A percentile compares a stretch with the other conserved stretches of the same genome.
Conservation (phyloP, 2,113 vertebrate species). For the Carettochelys insculpta region DNA sequence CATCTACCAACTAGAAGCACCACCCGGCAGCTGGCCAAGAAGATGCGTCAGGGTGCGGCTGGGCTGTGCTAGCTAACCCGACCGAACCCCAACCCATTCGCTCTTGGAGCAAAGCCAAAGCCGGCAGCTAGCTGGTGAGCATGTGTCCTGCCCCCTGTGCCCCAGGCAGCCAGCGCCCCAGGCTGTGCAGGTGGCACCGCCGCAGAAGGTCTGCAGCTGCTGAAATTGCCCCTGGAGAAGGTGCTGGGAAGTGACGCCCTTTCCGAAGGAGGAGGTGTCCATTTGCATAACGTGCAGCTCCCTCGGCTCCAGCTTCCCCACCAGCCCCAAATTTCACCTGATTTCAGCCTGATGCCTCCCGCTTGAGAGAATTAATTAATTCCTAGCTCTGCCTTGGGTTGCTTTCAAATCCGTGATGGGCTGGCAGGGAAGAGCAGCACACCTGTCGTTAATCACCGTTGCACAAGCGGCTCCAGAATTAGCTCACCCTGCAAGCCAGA, state of each 20-base stretch:
- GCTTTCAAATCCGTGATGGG: constrained; percentile 59
- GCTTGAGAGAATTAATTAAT: constrained; percentile 76
- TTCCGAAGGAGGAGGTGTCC: constrained; percentile 1
- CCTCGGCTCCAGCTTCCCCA: constrained; percentile 35
- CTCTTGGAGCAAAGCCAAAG: not conserved
- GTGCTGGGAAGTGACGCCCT: not conserved
- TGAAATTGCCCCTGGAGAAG: not conserved
- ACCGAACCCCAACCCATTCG: not conserved
- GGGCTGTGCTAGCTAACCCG: not conserved
- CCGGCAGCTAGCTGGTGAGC: not conserved
- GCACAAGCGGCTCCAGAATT: constrained; percentile 26
- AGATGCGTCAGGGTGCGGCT: not conserved
- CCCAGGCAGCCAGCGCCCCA: not conserved
- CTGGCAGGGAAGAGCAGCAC: constrained; percentile 44
- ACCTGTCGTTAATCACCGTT: constrained; percentile 63
- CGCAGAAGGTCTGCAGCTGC: not conserved
- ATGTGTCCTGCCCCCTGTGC: not conserved
- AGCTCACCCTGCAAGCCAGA: not conserved
- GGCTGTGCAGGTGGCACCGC: not conserved
- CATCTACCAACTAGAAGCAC: not conserved
- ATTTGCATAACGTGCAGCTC: constrained; percentile 56
- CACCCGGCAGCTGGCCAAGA: not conserved
- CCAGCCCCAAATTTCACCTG: constrained; percentile 49
- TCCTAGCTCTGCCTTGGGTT: constrained; percentile 22
- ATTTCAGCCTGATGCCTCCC: constrained; percentile 74